These are phyloP conservation scores for Oenanthe oenanthe DNA, from an alignment of 2,113 vertebrate species.

Conservation along the genomic window DNA sequence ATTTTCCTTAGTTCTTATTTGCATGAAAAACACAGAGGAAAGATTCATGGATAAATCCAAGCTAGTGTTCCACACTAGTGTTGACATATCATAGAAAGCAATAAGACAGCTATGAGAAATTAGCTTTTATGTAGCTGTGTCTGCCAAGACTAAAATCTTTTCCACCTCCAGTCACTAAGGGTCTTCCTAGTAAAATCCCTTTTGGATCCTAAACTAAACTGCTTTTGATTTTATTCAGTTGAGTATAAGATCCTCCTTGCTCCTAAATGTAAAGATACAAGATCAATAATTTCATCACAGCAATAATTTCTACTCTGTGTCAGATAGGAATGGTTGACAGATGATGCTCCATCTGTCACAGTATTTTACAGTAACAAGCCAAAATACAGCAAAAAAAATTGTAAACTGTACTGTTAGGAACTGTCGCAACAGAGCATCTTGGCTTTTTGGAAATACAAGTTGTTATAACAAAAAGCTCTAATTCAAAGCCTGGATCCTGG, in stretches of 20 bases:
- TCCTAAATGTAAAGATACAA: slow-evolving; percentile 56
- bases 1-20: neutral
- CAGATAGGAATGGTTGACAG: slow-evolving; percentile 64
- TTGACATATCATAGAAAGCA: slow-evolving; percentile 49
- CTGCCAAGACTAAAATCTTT: slow-evolving; percentile 52
- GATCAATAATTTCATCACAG: slow-evolving; percentile 60
- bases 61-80: neutral
- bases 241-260: slow-evolving; percentile 10
- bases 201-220: slow-evolving; percentile 9
- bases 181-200: slow-evolving; percentile 30
- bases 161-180: neutral
- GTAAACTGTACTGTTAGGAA: slow-evolving; percentile 31
- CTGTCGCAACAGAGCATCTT: neutral
- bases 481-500: neutral
- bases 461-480: neutral
- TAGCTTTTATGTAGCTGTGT: neutral
- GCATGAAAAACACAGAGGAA: neutral
- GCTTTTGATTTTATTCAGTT: slow-evolving; percentile 32
- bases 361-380: slow-evolving; percentile 65
- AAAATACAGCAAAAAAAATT: slow-evolving; percentile 40
- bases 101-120: slow-evolving; percentile 20
- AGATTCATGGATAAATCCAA: neutral
- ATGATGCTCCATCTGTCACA: slow-evolving; percentile 72
- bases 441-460: neutral
- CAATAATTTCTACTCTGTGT: slow-evolving; percentile 52